These are phyloP conservation scores for Montipora foliosa DNA, from an alignment of 64 coral and sea anemone genomes.

Conservation along the genomic window DNA sequence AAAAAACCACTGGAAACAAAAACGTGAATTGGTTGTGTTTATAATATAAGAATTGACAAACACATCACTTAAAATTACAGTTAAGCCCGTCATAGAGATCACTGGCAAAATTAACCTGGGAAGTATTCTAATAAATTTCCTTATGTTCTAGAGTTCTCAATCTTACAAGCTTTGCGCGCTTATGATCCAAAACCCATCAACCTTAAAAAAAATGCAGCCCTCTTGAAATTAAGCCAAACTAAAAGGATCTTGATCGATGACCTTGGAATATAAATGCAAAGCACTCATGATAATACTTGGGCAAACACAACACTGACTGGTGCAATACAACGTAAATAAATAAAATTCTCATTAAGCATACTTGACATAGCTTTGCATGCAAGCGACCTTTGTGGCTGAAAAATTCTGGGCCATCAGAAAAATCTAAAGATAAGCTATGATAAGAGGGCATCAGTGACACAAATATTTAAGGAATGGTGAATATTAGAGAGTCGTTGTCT, in stretches of 20 bases:
- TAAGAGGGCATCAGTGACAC: too few species aligned
- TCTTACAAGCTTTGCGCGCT: not conserved
- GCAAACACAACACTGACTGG: conserved; percentile 9
- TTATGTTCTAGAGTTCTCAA: not conserved
- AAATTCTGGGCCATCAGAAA: not conserved
- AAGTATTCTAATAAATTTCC: not conserved
- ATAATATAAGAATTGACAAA: not conserved
- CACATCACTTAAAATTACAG: not conserved
- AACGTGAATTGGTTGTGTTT: not conserved
- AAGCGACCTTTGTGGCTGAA: not conserved
- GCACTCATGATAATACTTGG: not conserved
- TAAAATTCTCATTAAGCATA: not conserved
- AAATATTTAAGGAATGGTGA: too few species aligned
- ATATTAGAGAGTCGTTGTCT: not conserved
- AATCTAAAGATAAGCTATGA: too few species aligned
- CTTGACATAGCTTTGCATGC: not conserved
- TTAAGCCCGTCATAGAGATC: not conserved
- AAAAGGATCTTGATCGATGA: not conserved
- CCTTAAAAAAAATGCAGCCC: not conserved
- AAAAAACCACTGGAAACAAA: not conserved
- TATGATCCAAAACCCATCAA: not conserved
- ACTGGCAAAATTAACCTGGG: not conserved
- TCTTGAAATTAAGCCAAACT: not conserved
- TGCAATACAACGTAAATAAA: not conserved
- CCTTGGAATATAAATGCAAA: not conserved